A percentile compares a stretch with the other conserved stretches of the same genome.
These are phyloP conservation scores for Tapirus indicus DNA, from an alignment of 2,797 vertebrate species.

Conservation along the genomic window DNA sequence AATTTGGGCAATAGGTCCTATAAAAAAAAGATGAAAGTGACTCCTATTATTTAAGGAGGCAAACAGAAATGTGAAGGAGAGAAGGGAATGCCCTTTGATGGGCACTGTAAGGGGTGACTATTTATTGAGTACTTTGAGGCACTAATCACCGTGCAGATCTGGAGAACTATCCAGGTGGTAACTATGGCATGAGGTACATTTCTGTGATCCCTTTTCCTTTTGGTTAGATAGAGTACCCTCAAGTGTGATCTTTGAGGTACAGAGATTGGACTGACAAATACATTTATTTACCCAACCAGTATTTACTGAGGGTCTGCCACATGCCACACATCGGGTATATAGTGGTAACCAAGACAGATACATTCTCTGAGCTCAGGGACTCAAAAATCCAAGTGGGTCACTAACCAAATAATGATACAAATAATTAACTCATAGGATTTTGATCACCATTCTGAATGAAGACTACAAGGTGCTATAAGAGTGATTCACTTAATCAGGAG, in stretches of 20 bases:
- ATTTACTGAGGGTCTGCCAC: background rate
- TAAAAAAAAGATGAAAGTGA: background rate
- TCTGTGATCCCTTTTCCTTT: background rate
- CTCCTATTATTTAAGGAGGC: background rate
- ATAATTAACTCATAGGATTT: background rate
- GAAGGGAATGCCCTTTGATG: background rate
- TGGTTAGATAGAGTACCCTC: background rate
- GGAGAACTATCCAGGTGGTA: background rate
- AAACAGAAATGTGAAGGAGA: background rate
- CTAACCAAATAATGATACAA: background rate
- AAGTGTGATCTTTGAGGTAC: background rate
- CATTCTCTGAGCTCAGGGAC: background rate
- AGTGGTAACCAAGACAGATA: background rate
- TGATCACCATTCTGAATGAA: background rate
- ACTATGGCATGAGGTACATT: background rate
- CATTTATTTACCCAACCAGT: background rate
- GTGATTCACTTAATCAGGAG: background rate
- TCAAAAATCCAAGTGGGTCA: background rate
- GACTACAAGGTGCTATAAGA: background rate
- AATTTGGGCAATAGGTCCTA: conserved; percentile 9
- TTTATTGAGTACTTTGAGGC: background rate
- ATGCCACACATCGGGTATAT: background rate
- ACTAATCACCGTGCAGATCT: background rate
- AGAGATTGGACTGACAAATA: background rate
- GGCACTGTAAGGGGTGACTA: background rate